Conservation (phyloP, 2,113 vertebrate genomes). For the Camelus dromedarius region DNA sequence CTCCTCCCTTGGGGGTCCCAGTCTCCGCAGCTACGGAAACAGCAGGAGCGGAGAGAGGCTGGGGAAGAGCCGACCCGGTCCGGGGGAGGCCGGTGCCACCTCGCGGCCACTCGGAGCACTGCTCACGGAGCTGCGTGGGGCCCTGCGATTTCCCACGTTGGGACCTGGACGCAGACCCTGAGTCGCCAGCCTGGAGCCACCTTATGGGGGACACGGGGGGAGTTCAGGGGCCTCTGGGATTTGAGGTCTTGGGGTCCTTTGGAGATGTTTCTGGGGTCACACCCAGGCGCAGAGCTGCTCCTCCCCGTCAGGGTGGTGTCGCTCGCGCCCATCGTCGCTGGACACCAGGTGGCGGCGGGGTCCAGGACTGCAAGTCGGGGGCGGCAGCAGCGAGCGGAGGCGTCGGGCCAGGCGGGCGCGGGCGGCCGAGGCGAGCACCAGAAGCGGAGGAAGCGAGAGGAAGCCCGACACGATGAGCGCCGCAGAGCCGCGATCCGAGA, state of each 20-base stretch:
- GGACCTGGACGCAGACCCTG: neutral
- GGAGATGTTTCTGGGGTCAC: neutral
- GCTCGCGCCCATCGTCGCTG: neutral
- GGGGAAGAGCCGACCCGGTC: neutral
- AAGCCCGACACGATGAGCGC: constrained; percentile 97
- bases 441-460: constrained; percentile 96
- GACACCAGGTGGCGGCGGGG: neutral
- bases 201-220: no score
- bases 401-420: constrained; percentile 92
- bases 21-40: fast-evolving
- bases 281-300: constrained; percentile 53
- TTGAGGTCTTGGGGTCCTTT: neutral
- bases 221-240: no score
- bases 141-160: no score
- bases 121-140: neutral
- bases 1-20: neutral
- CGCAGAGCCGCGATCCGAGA: constrained; percentile 96
- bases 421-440: constrained; percentile 93
- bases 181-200: neutral
- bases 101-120: neutral
- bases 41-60: neutral
- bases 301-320: neutral
- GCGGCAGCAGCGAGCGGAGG: constrained; percentile 90
- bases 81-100: neutral
- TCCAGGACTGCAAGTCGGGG: constrained; percentile 87